Conservation (phyloP, 2,888 invertebrate species). For the Carabus problematicus region DNA sequence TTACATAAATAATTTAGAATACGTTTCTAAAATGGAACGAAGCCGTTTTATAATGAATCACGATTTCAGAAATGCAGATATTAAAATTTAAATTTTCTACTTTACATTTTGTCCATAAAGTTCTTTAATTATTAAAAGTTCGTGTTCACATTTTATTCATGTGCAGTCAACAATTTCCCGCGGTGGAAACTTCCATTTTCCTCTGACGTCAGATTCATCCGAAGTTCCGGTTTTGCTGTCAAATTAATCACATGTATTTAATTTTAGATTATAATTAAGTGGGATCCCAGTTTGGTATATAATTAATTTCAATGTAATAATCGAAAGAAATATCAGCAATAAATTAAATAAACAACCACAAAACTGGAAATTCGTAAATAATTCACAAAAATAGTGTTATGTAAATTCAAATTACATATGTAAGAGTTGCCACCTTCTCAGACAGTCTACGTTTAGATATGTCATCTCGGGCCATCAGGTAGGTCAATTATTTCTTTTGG, state of each 20-base stretch:
- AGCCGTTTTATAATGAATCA: conserved; percentile 40
- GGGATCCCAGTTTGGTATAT: too few species aligned
- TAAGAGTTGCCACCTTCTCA: background rate
- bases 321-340: background rate
- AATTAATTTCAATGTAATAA: conserved; percentile 8
- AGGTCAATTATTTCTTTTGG: too few species aligned
- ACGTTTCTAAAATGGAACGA: conserved; percentile 38
- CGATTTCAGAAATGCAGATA: conserved; percentile 41
- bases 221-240: conserved; percentile 52
- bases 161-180: conserved; percentile 55
- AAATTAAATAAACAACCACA: too few species aligned
- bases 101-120: conserved; percentile 47
- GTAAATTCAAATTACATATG: background rate
- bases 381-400: too few species aligned
- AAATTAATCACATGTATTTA: conserved; percentile 45
- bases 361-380: too few species aligned
- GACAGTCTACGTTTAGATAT: too few species aligned
- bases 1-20: conserved; percentile 42
- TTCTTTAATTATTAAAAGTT: conserved; percentile 50
- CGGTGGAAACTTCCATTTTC: conserved; percentile 58
- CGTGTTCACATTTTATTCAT: conserved; percentile 47
- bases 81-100: conserved; percentile 49
- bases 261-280: conserved; percentile 1
- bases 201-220: conserved; percentile 55
- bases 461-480: too few species aligned